Percentiles rank a stretch among this genome's conserved stretches.
Evolutionary conservation across 2,888 invertebrate genomes (phyloP).

Genomic region (Lasioglossum calceatum): DNA sequence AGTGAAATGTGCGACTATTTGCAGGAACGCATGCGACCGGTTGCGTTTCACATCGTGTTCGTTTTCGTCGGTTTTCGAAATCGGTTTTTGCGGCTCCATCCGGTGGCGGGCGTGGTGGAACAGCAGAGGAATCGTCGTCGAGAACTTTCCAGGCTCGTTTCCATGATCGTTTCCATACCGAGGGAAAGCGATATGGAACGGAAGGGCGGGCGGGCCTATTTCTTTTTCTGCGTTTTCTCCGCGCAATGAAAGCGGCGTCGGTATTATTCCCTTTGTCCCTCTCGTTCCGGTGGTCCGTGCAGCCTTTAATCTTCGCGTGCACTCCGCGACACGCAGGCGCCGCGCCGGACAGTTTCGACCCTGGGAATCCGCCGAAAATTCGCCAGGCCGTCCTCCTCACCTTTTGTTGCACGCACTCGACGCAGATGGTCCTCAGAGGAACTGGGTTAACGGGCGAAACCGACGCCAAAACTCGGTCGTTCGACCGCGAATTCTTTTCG

Average conservation of each 20-base stretch:
- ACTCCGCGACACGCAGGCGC: slow-evolving; percentile 26
- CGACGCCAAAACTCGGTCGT: neutral
- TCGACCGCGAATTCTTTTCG: neutral
- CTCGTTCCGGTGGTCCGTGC: slow-evolving; percentile 59
- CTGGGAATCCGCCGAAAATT: slow-evolving; percentile 11
- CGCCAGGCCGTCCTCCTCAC: slow-evolving; percentile 28
- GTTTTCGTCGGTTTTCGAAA: neutral
- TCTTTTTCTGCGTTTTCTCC: slow-evolving; percentile 16
- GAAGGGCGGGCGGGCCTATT: slow-evolving; percentile 33
- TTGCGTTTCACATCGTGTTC: neutral
- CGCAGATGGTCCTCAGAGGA: slow-evolving; percentile 34
- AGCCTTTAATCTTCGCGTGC: slow-evolving; percentile 67
- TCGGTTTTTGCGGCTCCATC: neutral
- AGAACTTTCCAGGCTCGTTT: neutral
- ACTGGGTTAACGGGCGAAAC: slow-evolving; percentile 31
- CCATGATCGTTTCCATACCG: slow-evolving; percentile 15
- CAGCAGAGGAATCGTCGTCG: neutral
- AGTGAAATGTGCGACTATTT: neutral
- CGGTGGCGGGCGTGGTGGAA: neutral
- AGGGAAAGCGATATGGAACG: slow-evolving; percentile 67
- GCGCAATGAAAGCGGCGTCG: slow-evolving; percentile 62
- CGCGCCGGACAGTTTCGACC: neutral
- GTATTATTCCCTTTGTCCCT: slow-evolving; percentile 59
- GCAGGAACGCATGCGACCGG: neutral
- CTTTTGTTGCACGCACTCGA: slow-evolving; percentile 37